Evolutionary conservation across 1,140 invertebrate genomes (phyloP), one percentile per base, ranked within the genome.

Genomic region (Scylla paramamosain): DNA sequence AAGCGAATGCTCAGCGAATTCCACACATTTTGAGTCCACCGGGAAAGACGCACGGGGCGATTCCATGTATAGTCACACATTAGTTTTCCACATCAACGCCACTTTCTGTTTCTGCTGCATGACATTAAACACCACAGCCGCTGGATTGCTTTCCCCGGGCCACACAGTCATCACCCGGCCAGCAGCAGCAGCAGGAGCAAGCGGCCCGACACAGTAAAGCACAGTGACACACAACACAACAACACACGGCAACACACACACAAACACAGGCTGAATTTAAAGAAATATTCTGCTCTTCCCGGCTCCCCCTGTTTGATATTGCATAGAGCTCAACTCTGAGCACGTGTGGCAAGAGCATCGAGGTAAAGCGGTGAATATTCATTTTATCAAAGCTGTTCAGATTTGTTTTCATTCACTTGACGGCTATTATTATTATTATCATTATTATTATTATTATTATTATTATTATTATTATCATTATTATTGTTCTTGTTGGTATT

Each of bases 351-450:
- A 25, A 20, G 67, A 77, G 67, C 67, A n/a, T 25, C 25, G 67
- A n/a, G 20, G 67, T 77, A n/a, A n/a, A n/a, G 67, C 67, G 16
- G 67, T 77, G 67, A 77, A 77, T 77, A 77, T 77, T 77, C 67
- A 77, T 77, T 77, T 77, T 77, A 77, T 77, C 67, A 77, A 77
- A 77, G 67, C n/a, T 77, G 67, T 77, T 77, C 67, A 7, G 67
- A 77, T 77, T 77, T 77, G 67, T 1, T 77, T 77, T 77, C 67
- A n/a, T 77, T 77, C 20, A 7, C n/a, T 77, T 77, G 67, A n/a
- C 20, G 25, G 14, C 82, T 83, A 84, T 83, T 39, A 83, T 77
- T 83, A 83, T 92, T n/a, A 92, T 84, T 46, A 91, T 92, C 45
- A 92, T 83, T 46, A 92, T 67, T 82, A 29, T 67, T 32, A 32